Conservation (phyloP, 2,113 vertebrate species). For the Prinia subflava region DNA sequence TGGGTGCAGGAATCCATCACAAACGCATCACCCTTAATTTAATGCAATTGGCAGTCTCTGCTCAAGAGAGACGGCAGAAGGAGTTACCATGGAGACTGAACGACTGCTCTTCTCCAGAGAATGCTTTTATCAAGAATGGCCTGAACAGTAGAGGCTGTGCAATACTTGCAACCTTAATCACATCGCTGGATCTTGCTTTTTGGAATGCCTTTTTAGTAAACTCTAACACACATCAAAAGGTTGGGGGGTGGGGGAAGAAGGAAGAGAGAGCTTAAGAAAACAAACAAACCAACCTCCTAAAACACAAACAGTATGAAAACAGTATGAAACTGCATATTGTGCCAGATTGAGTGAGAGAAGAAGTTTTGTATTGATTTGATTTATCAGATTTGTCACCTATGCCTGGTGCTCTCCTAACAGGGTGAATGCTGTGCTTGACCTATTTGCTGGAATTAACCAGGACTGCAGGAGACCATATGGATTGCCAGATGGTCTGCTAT, state of each 20-base stretch:
- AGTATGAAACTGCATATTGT: neutral
- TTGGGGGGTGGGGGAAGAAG: neutral
- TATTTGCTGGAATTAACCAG: constrained; percentile 70
- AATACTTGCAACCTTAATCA: neutral
- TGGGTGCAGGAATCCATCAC: neutral
- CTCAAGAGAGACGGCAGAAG: constrained; percentile 9
- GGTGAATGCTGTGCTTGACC: constrained; percentile 65
- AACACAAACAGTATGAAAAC: neutral
- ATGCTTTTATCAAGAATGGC: neutral
- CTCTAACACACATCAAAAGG: neutral
- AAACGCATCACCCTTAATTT: constrained; percentile 34
- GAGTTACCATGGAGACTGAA: constrained; percentile 57
- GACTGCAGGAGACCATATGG: constrained; percentile 73
- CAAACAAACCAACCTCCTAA: neutral
- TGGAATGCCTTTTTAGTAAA: neutral
- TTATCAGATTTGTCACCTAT: constrained; percentile 49
- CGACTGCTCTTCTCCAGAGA: constrained; percentile 1
- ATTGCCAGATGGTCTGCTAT: constrained; percentile 73
- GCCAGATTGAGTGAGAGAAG: neutral
- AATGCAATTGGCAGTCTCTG: constrained; percentile 4
- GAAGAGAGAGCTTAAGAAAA: neutral
- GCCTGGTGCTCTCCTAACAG: constrained; percentile 67
- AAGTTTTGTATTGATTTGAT: constrained; percentile 33
- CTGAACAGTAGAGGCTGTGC: neutral
- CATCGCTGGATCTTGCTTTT: neutral